Percentiles rank a stretch among this genome's conserved stretches.
phyloP scores from a whole-genome alignment of 1,140 invertebrate species.

The Archivesica marissinica region DNA sequence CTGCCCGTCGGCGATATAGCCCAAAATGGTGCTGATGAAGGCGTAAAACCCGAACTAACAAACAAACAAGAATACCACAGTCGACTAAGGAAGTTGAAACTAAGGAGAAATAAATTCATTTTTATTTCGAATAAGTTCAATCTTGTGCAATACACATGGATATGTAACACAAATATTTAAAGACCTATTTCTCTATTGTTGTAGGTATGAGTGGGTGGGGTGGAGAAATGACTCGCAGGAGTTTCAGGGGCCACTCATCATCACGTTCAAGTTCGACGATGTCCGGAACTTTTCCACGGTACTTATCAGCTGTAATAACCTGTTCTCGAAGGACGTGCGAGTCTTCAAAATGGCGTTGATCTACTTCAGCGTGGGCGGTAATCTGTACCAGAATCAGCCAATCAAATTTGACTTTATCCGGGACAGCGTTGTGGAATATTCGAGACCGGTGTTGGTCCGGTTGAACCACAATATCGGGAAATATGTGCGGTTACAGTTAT shows the following conservation, averaged over 20 bases:
- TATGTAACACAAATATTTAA: too few species aligned
- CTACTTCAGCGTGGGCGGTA: conserved; percentile 91
- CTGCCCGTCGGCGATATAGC: too few species aligned
- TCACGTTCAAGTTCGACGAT: conserved; percentile 93
- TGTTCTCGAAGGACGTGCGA: conserved; percentile 88
- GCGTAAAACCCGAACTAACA: too few species aligned
- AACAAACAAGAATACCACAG: too few species aligned
- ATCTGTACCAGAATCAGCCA: conserved; percentile 90
- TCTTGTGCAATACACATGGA: too few species aligned
- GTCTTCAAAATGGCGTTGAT: conserved; percentile 88
- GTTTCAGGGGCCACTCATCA: conserved; percentile 69
- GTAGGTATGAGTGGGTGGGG: conserved; percentile 92
- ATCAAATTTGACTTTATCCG: conserved; percentile 89
- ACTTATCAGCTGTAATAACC: conserved; percentile 92
- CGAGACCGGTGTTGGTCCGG: conserved; percentile 93
- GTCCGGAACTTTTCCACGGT: conserved; percentile 94
- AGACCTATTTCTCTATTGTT: neutral
- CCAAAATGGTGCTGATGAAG: too few species aligned
- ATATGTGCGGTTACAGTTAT: conserved; percentile 91
- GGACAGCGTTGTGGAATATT: conserved; percentile 92
- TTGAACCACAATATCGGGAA: conserved; percentile 92
- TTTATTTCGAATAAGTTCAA: too few species aligned
- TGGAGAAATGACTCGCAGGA: conserved; percentile 93
- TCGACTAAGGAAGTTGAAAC: too few species aligned
- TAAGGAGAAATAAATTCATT: too few species aligned